These are phyloP conservation scores for Zaprionus camerounensis DNA, from an alignment of 1,140 invertebrate species.

Conservation along the genomic window DNA sequence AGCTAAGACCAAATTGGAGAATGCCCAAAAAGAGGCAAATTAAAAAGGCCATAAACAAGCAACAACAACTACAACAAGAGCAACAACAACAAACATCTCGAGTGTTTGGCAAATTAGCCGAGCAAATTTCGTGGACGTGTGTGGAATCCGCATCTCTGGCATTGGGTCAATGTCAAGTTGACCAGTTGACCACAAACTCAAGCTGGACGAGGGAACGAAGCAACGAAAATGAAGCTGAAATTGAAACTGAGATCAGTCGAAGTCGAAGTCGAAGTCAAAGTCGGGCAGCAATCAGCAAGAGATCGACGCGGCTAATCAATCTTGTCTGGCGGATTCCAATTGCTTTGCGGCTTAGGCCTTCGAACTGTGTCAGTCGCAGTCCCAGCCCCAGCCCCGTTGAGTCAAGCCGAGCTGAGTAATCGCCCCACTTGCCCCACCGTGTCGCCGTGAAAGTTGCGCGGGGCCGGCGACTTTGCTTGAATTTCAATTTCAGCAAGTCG, in stretches of 20 bases:
- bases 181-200: constrained; percentile 55
- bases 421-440: constrained; percentile 29
- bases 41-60: constrained; percentile 59
- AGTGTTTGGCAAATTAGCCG: constrained; percentile 60
- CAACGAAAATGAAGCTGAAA: constrained; percentile 1
- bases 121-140: constrained; percentile 55
- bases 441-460: constrained; percentile 45
- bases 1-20: constrained; percentile 57
- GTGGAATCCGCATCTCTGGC: constrained; percentile 59
- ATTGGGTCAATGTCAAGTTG: constrained; percentile 81
- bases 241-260: constrained; percentile 2
- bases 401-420: constrained; percentile 24
- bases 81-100: constrained; percentile 20
- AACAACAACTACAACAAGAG: constrained; percentile 15
- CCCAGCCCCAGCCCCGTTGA: background rate
- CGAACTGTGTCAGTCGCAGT: constrained; percentile 14
- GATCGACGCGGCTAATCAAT: constrained; percentile 29
- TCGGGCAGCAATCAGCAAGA: constrained; percentile 2
- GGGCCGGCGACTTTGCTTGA: constrained; percentile 15
- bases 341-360: background rate
- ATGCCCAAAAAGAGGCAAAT: constrained; percentile 76
- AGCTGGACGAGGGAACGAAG: constrained; percentile 9
- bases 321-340: constrained; percentile 5
- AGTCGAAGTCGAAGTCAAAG: background rate
- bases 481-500: constrained; percentile 45